A percentile compares a stretch with the other conserved stretches of the same genome.
These are phyloP conservation scores for Gambusia holbrooki DNA, from an alignment of 2,113 vertebrate species.

Conservation along the genomic window DNA sequence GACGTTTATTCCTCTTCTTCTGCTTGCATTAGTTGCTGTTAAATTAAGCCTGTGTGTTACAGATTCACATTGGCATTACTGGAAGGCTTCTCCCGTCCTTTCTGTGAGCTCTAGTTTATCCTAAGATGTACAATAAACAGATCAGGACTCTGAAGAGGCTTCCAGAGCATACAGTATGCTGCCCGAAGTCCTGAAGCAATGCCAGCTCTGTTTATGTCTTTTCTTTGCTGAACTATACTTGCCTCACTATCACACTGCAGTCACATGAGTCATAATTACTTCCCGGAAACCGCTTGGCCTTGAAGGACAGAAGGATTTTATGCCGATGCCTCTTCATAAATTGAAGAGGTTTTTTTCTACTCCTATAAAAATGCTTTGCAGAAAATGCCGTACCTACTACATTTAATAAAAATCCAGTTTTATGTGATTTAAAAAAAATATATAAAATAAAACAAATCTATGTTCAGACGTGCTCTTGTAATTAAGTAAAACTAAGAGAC, in stretches of 20 bases:
- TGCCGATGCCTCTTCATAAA: slow-evolving; percentile 4
- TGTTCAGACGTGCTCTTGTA: slow-evolving; percentile 55
- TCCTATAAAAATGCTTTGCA: not conserved
- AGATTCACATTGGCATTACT: not conserved
- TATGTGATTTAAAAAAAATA: slow-evolving; percentile 40
- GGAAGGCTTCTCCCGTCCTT: not conserved
- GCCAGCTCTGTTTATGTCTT: slow-evolving; percentile 57
- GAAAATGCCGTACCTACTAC: slow-evolving; percentile 1
- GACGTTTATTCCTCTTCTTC: slow-evolving; percentile 48
- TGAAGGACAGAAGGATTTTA: not conserved
- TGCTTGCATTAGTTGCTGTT: slow-evolving; percentile 52
- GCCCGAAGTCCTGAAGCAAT: slow-evolving; percentile 52
- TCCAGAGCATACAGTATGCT: slow-evolving; percentile 28
- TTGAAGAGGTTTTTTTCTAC: not conserved
- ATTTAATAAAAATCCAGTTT: slow-evolving; percentile 43
- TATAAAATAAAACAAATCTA: slow-evolving; percentile 17
- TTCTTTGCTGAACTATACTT: slow-evolving; percentile 53
- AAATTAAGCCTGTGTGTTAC: slow-evolving; percentile 63
- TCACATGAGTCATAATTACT: slow-evolving; percentile 41
- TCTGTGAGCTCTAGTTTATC: slow-evolving; percentile 16
- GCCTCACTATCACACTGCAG: slow-evolving; percentile 26
- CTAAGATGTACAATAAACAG: slow-evolving; percentile 16
- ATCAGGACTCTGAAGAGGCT: slow-evolving; percentile 48
- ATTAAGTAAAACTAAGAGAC: slow-evolving; percentile 58
- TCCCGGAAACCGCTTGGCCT: slow-evolving; percentile 44